Conservation (phyloP, 2,113 vertebrate genomes). For the Anguilla japonica region DNA sequence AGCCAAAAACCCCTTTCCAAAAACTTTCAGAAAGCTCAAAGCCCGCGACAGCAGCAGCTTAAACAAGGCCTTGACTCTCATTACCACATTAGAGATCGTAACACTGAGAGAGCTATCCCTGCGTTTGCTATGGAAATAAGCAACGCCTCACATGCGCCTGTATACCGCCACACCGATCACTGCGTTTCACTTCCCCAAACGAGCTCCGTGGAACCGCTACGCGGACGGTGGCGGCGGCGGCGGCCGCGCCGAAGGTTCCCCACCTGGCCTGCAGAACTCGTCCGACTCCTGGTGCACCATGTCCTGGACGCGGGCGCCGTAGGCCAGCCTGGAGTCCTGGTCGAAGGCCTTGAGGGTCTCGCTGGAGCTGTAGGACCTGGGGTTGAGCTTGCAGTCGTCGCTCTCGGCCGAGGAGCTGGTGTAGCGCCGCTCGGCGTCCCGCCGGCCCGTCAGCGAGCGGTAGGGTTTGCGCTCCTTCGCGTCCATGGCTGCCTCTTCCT, state of each 20-base stretch:
- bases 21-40: not conserved
- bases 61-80: not conserved
- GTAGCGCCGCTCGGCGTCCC: slow-evolving; percentile 88
- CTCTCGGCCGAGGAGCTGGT: slow-evolving; percentile 93
- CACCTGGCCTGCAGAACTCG: slow-evolving; percentile 88
- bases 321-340: slow-evolving; percentile 86
- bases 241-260: slow-evolving; percentile 27
- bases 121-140: not conserved
- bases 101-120: not conserved
- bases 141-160: not conserved
- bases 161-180: not conserved
- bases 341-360: slow-evolving; percentile 98
- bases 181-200: not conserved
- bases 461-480: slow-evolving; percentile 95
- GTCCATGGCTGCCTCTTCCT: slow-evolving; percentile 83
- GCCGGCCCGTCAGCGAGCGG: slow-evolving; percentile 89
- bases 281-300: slow-evolving; percentile 91
- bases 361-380: slow-evolving; percentile 97
- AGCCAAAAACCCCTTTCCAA: not conserved
- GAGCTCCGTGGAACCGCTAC: not conserved
- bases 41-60: not conserved
- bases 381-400: slow-evolving; percentile 85
- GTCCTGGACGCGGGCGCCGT: slow-evolving; percentile 85
- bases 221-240: no score
- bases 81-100: not conserved